phyloP scores from a whole-genome alignment of 2,797 vertebrate species.

The Cirrhinus mrigala region DNA sequence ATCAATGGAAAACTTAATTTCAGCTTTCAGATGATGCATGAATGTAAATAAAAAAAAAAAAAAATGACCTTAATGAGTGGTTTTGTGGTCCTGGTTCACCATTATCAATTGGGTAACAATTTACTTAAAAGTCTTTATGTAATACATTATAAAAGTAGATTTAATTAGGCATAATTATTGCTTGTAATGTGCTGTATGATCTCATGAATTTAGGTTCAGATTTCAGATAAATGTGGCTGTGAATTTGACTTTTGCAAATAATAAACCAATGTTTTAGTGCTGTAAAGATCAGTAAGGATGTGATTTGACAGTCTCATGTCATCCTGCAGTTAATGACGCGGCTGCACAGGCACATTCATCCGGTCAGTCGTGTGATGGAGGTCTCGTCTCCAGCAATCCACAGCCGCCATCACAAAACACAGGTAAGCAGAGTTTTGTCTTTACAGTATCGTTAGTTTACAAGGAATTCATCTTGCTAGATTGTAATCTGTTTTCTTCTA shows the following conservation, averaged over 20 bases:
- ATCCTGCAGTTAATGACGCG: conserved; percentile 69
- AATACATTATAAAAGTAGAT: too few species aligned
- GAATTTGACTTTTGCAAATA: background rate
- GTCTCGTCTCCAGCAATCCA: background rate
- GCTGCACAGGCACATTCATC: conserved; percentile 4
- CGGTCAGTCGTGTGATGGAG: conserved; percentile 25
- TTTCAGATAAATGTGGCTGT: background rate
- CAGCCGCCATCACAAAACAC: conserved; percentile 39
- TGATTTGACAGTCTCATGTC: background rate
- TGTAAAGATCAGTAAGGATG: background rate
- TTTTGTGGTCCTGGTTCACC: too few species aligned
- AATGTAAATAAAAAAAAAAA: too few species aligned
- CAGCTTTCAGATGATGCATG: too few species aligned
- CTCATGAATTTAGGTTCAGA: background rate
- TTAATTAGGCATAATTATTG: too few species aligned
- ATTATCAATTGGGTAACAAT: background rate
- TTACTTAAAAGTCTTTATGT: too few species aligned
- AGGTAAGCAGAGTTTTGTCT: conserved; percentile 45
- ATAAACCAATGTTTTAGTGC: background rate
- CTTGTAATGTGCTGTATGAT: too few species aligned
- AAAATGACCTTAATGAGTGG: too few species aligned
- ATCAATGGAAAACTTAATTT: too few species aligned
- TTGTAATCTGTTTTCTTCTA: background rate
- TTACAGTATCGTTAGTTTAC: background rate
- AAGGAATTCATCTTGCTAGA: too few species aligned